These are phyloP conservation scores for Balaeniceps rex DNA, from an alignment of 2,113 vertebrate species.

Conservation along the genomic window DNA sequence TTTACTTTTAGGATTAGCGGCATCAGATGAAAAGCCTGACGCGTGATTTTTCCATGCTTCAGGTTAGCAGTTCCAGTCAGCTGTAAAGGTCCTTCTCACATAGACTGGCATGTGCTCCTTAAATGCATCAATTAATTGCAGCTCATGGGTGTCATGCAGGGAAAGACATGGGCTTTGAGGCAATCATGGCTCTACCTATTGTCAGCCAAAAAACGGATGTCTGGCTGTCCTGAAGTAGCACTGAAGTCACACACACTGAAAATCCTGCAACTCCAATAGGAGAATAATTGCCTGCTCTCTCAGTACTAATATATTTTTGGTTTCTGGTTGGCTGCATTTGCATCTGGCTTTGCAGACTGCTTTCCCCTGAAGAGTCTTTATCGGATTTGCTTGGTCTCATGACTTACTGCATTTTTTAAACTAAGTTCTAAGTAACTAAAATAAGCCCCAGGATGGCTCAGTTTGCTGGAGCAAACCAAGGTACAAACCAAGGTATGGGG, in stretches of 20 bases:
- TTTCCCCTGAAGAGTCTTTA: slow-evolving; percentile 26
- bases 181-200: background rate
- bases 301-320: slow-evolving; percentile 30
- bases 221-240: background rate
- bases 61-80: background rate
- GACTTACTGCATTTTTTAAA: background rate
- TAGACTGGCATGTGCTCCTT: background rate
- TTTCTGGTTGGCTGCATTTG: slow-evolving; percentile 59
- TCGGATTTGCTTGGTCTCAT: background rate
- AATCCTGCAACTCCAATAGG: background rate
- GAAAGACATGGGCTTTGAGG: background rate
- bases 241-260: background rate
- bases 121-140: background rate
- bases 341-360: slow-evolving; percentile 51
- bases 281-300: slow-evolving; percentile 41
- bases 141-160: background rate
- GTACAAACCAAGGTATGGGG: background rate
- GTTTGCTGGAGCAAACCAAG: background rate
- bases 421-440: background rate
- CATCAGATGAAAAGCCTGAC: background rate
- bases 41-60: background rate
- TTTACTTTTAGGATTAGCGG: background rate
- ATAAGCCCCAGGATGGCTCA: background rate
- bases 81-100: background rate
- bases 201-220: background rate